Evolutionary conservation across 2,113 vertebrate species (phyloP), one percentile per base, ranked within the genome.

Genomic region (Ageneiosus marmoratus): DNA sequence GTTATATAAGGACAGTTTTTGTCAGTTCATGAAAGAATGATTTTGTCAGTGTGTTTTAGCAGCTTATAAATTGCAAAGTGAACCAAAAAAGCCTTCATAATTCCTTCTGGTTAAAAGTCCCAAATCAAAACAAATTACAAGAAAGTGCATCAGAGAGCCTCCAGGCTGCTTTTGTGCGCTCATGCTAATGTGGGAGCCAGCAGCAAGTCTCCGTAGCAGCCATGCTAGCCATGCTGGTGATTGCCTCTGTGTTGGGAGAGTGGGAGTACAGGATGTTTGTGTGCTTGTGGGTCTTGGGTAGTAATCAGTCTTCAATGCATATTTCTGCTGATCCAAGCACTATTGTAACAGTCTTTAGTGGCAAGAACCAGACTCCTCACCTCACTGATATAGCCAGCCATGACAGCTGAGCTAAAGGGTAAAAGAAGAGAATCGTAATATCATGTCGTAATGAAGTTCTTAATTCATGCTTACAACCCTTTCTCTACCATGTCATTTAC

Each of bases 271-370:
- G 50, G 77, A 29, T 50, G 79, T 80, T 83, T 77, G 77, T 81
- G 55, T 41, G 2, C 37, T 41, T 41, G 37, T 41, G 37, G 44
- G 15, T 63, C 29, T 63, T 69, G 46, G 81, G 67, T 85, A 50
- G 55, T 77, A 81, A 85, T 83, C 77, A 81, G 72, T 73, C 73
- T 82, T 72, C 55, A n/a, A 41, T 72, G 41, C 67, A 44, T 7
- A 55, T 86, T 86, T 85, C 77, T 87, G 88, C 84, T 86, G 80
- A 87, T 83, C 46, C 74, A 83, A 86, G 82, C 80, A 81, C 53
- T 81, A 41, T 13, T 53, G 46, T 78, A 83, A 77, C 53, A 50
- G 65, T 6, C 69, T 73, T 73, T 32, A 29, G n/a, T 10, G 77
- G 72, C 50, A 37, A 65, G 44, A 63, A 34, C 72, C 58, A 69